Base-by-base conservation (phyloP, 2,113 vertebrate genomes). In the Amphiprion percula region DNA sequence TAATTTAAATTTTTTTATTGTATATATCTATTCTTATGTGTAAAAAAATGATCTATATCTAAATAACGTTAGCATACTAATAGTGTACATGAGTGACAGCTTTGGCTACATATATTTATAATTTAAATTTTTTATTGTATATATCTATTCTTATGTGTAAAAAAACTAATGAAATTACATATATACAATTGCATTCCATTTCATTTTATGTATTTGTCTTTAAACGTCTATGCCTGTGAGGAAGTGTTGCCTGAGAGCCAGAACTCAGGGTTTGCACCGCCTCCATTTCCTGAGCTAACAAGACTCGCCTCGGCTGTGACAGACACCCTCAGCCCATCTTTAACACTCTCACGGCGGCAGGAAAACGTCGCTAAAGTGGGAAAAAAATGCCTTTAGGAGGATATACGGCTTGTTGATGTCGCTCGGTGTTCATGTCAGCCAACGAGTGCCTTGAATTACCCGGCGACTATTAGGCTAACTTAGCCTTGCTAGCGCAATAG, bases 221-320 rank as follows among this genome's bases (percentile, higher is more conserved):
- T 33, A 6, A 33, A 5, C 4, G 5, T 33, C 30, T 46, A 11
- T 46, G 30, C 30, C 44, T 46, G 60, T 52, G 14, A 70, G n/a
- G 47, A 60, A 54, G 39, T n/a, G 30, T 4, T 78, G 47, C 83
- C 83, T 83, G 76, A 6, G 0, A 92, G 73, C 0, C 62, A 0
- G 0, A 3, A 12, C 52, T 37, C 24, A 37, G 84, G 88, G 80
- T 0, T 0, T 0, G 0, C 5, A 47, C 2, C 46, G 17, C 12
- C 0, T 0, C 0, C 0, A 4, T 41, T 64, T 76, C 82, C 82
- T 84, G 47, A 17, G 78, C 73, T 74, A 69, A 85, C 79, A 79
- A 83, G 82, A 77, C 1, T 82, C 67, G 55, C 49, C 17, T 74
- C 50, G 60, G 71, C 15, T 79, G 10, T 77, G 79, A 88, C 79